Percentiles rank a stretch among this genome's conserved stretches.
phyloP scores from a whole-genome alignment of 2,113 vertebrate species.

The Platichthys flesus region DNA sequence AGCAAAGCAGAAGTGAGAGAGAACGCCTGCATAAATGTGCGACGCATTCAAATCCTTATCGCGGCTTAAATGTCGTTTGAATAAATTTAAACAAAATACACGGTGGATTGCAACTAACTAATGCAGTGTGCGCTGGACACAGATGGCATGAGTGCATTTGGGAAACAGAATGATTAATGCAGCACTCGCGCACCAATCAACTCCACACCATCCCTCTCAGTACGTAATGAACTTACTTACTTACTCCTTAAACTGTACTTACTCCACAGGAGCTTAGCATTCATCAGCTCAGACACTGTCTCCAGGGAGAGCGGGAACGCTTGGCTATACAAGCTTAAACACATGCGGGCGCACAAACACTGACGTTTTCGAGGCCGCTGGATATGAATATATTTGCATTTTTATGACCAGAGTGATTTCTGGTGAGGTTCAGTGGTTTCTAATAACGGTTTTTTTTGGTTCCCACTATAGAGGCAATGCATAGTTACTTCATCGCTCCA shows the following conservation, averaged over 20 bases:
- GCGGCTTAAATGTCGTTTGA: neutral
- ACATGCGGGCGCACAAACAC: conserved; percentile 21
- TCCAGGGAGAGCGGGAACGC: conserved; percentile 13
- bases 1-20: neutral
- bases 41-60: neutral
- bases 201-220: conserved; percentile 16
- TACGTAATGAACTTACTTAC: conserved; percentile 41
- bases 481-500: conserved; percentile 49
- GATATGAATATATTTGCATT: conserved; percentile 63
- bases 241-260: conserved; percentile 19
- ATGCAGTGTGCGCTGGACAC: neutral
- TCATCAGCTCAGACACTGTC: conserved; percentile 47
- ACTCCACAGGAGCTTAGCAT: conserved; percentile 34
- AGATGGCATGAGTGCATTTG: conserved; percentile 7
- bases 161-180: conserved; percentile 48
- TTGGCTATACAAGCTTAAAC: conserved; percentile 22
- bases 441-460: conserved; percentile 46
- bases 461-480: conserved; percentile 24
- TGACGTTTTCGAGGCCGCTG: conserved; percentile 32
- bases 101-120: neutral
- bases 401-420: conserved; percentile 65
- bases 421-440: conserved; percentile 63
- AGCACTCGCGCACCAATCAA: conserved; percentile 14
- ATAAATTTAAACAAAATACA: conserved; percentile 18
- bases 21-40: neutral